Base-by-base conservation (phyloP, 2,888 invertebrate species). In the Syrphus vitripennis region DNA sequence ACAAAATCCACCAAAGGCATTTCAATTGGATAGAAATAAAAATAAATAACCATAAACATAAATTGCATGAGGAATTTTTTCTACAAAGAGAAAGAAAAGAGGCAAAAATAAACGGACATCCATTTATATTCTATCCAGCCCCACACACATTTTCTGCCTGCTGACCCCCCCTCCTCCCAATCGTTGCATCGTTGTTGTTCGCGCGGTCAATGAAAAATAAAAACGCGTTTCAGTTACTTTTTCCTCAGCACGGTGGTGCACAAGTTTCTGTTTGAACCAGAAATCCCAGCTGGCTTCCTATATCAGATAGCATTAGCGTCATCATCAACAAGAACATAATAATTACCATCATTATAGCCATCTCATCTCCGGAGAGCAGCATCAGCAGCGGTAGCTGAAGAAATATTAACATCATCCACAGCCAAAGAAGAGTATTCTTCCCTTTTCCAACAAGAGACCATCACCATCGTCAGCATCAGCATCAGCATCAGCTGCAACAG, bases 291-390 rank as follows among this genome's bases (percentile, higher is more conserved):
- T 63, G 81, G 63, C 77, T 82, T 72, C 72, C 55, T 71, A 65
- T 57, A 80, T 83, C 83, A 80, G 75, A 83, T 80, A 80, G 83
- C 80, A 84, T 84, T 84, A 81, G 72, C 84, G 69, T 86, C 84
- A 72, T 86, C 84, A 77, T 67, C 81, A 57, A 31, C 61, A 84
- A 67, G 72, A 84, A 72, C 72, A 72, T 81, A 70, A 81, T 84
- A 81, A 84, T 84, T 75, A 81, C 75, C 70, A 84, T 59, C 83
- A 71, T 82, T 77, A 50, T 67, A 53, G 55, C 42, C 29, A 45
- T 45, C n/a, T n/a, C 78, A 75, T 80, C 67, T 74, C 31, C 12
- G 55, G 72, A 72, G 72, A 34, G 61, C 78, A 63, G 42, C 42
- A 42, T 55, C 21, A 21, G 2, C 21, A 24, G 31, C 40, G 40